Evolutionary conservation across 2,113 vertebrate species (phyloP).

Genomic region (Artemisiospiza belli): DNA sequence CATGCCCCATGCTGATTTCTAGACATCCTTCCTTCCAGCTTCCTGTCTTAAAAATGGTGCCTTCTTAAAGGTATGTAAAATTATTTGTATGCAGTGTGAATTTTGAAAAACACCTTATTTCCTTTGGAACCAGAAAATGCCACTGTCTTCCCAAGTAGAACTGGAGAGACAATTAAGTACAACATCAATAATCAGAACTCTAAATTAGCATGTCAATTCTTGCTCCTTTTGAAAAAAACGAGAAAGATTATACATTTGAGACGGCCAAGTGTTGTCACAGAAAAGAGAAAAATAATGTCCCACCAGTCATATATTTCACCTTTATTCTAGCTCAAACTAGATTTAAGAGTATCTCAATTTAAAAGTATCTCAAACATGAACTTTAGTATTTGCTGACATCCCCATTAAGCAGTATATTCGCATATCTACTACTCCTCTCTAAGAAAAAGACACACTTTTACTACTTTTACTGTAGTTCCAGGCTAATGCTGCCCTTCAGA

Average conservation of each 20-base stretch:
- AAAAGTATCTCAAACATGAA: neutral
- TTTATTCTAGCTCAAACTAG: neutral
- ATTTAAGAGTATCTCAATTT: neutral
- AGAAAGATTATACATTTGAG: neutral
- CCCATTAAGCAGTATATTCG: neutral
- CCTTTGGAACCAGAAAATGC: neutral
- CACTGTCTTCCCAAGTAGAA: neutral
- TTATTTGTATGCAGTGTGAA: neutral
- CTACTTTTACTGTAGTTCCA: neutral
- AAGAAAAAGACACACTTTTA: neutral
- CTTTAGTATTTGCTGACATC: neutral
- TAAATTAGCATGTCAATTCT: neutral
- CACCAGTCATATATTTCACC: neutral
- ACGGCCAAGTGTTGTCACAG: neutral
- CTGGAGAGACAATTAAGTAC: neutral
- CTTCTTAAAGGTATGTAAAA: neutral
- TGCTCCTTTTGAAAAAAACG: neutral
- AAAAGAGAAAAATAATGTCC: rapidly evolving
- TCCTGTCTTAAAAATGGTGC: neutral
- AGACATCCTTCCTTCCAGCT: neutral
- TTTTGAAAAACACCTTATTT: neutral
- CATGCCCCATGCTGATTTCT: neutral
- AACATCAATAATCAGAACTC: neutral
- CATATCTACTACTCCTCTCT: neutral
- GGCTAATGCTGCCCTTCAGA: neutral